These are phyloP conservation scores for Leptinotarsa lineolata DNA, from an alignment of 1,140 invertebrate species.

Conservation along the genomic window DNA sequence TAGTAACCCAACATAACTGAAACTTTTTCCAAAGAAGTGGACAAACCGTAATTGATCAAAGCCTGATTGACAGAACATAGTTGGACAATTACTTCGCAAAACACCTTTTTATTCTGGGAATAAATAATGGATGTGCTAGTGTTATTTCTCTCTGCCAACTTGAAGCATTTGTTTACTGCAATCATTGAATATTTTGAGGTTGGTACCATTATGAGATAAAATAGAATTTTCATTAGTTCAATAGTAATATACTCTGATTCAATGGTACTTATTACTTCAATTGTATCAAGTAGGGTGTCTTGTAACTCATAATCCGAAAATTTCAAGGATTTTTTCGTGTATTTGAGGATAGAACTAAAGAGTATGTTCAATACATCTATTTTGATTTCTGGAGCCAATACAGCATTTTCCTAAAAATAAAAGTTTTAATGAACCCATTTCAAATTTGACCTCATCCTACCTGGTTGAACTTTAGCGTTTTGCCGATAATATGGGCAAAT, in stretches of 20 bases:
- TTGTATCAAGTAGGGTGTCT: slow-evolving; percentile 59
- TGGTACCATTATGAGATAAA: slow-evolving; percentile 69
- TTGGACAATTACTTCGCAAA: slow-evolving; percentile 64
- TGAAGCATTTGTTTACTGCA: slow-evolving; percentile 62
- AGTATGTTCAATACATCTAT: slow-evolving; percentile 59
- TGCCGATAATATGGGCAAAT: slow-evolving; percentile 49
- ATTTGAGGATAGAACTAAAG: slow-evolving; percentile 59
- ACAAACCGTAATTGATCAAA: slow-evolving; percentile 56
- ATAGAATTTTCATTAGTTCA: slow-evolving; percentile 63
- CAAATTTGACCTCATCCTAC: slow-evolving; percentile 28
- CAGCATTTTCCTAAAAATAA: slow-evolving; percentile 50
- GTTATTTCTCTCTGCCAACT: slow-evolving; percentile 63
- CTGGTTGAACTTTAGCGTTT: slow-evolving; percentile 50
- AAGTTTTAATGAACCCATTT: neutral
- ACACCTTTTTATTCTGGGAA: slow-evolving; percentile 68
- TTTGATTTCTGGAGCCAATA: slow-evolving; percentile 53
- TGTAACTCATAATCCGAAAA: slow-evolving; percentile 61
- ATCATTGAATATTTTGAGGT: slow-evolving; percentile 66
- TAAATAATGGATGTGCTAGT: slow-evolving; percentile 66
- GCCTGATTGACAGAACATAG: slow-evolving; percentile 58
- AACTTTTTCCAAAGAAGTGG: slow-evolving; percentile 58
- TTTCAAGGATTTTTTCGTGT: slow-evolving; percentile 59
- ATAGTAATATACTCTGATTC: slow-evolving; percentile 56
- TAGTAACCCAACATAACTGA: slow-evolving; percentile 65
- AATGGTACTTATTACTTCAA: slow-evolving; percentile 60